A percentile compares a stretch with the other conserved stretches of the same genome.
phyloP scores from a whole-genome alignment of 2,797 vertebrate species.

The Setipinna tenuifilis region DNA sequence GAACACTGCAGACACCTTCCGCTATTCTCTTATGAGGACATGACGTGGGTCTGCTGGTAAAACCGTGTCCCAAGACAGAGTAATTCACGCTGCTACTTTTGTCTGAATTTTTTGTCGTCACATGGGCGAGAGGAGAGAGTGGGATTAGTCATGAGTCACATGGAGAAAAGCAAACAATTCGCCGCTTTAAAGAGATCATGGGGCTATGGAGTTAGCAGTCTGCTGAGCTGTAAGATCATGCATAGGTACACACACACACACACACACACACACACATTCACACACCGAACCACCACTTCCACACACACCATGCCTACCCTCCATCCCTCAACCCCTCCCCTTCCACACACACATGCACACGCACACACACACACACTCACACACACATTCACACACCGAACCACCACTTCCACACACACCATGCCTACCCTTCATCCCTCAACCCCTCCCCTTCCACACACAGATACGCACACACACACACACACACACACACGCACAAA shows the following conservation, averaged over 20 bases:
- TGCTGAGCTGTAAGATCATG: conserved; percentile 29
- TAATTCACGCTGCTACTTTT: not conserved
- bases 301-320: too few relatives aligned
- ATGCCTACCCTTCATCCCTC: too few relatives aligned
- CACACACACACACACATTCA: not conserved
- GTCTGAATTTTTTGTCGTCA: not conserved
- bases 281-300: not conserved
- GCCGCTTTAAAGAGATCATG: not conserved
- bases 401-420: too few relatives aligned
- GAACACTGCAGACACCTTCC: not conserved
- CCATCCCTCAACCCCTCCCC: too few relatives aligned
- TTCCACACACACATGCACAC: too few relatives aligned
- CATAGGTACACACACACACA: not conserved
- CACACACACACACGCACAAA: not conserved
- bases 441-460: too few relatives aligned
- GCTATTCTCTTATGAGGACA: not conserved
- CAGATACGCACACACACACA: not conserved
- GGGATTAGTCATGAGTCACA: conserved; percentile 28
- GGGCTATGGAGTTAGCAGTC: conserved; percentile 11
- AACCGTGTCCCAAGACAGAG: not conserved
- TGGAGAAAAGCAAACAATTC: conserved; percentile 10
- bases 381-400: not conserved
- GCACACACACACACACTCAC: not conserved
- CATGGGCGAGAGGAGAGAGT: conserved; percentile 1
- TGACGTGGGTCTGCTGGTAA: not conserved